Conservation (phyloP, 2,113 vertebrate genomes). For the Amblyornis subalaris region DNA sequence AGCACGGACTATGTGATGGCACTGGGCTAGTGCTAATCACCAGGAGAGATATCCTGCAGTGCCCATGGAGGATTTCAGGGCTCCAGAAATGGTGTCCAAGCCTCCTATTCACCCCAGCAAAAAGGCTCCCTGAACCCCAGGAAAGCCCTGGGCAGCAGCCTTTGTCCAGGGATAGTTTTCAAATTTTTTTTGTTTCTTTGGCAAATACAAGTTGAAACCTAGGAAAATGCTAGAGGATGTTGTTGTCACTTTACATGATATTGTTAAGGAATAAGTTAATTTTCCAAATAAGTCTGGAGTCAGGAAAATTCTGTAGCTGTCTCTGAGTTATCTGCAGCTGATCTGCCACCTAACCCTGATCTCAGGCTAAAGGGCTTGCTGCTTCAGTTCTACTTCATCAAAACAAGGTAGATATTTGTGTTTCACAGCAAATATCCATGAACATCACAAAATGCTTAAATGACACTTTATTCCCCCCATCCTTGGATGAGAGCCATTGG, state of each 20-base stretch:
- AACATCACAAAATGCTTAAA: background rate
- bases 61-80: background rate
- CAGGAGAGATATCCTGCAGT: too few species aligned
- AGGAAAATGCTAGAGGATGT: background rate
- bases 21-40: background rate
- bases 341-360: background rate
- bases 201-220: background rate
- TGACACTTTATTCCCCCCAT: background rate
- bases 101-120: background rate
- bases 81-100: background rate
- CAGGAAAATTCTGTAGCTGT: background rate
- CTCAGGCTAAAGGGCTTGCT: background rate
- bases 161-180: background rate
- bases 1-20: background rate
- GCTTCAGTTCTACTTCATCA: background rate
- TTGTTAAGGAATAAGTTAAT: background rate
- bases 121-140: background rate
- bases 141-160: background rate
- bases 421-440: background rate
- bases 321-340: background rate
- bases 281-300: background rate
- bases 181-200: background rate
- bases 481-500: background rate
- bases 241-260: rapidly evolving
- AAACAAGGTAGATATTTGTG: background rate